Evolutionary conservation across 2,113 vertebrate species (phyloP), one percentile per base, ranked within the genome.

Genomic region (human (Homo sapiens)): DNA sequence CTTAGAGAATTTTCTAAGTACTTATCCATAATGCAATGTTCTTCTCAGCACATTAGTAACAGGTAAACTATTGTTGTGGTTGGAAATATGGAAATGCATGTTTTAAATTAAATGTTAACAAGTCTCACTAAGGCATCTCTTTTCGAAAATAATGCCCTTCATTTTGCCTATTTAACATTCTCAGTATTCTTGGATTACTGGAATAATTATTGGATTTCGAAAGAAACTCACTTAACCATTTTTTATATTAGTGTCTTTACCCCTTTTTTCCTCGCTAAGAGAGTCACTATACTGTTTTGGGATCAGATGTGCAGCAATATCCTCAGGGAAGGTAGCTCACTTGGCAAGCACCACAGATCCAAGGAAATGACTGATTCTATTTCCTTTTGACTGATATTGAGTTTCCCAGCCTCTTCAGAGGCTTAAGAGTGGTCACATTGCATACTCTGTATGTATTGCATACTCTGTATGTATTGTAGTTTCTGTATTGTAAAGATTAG

Each of bases 131-230:
- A 83, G 40, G 5, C 8, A 18, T 38, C 22, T 82, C 16, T 89
- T 55, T 80, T 89, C 14, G 78, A 73, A 89, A 89, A 59, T 2
- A 35, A 66, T 89, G 48, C 0, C 17, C 25, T 85, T 40, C 1
- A 64, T 91, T 94, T 75, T 55, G 32, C 64, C 45, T 89, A 68
- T 52, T 89, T 92, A 72, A 75, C 86, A 45, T 94, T 30, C 18
- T 59, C 8, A 70, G 14, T 94, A 25, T 23, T 86, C 38, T 83
- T 38, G 48, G 25, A 75, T 75, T 55, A 64, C 16, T 72, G 32
- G 80, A 81, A 9, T 89, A 48, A 87, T 59, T 38, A 18, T 18
- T 61, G 4, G 4, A 83, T 38, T 73, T 86, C 9, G n/a, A 59
- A 79, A 80, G 70, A 96, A 9, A 30, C 0, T 1, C 17, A 23